Evolutionary conservation across 2,888 invertebrate genomes (phyloP).

Genomic region (Cerastis leucographa): DNA sequence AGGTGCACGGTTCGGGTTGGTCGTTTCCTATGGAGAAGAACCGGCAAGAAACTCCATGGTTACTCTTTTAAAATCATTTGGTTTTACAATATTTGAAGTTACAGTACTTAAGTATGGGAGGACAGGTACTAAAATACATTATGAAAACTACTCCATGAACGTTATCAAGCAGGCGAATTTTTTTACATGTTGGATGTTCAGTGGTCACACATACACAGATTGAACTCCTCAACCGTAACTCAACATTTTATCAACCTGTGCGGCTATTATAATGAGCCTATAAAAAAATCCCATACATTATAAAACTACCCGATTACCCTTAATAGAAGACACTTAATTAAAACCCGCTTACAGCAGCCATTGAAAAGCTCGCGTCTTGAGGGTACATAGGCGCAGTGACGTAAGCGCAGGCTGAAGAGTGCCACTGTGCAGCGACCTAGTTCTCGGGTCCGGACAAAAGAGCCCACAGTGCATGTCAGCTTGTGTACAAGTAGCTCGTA

Average conservation of each 20-base stretch:
- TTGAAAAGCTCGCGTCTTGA: conserved; percentile 50
- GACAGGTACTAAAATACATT: no score
- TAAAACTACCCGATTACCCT: conserved; percentile 22
- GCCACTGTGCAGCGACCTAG: conserved; percentile 76
- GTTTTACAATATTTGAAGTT: no score
- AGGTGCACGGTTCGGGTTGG: no score
- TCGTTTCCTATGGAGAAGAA: no score
- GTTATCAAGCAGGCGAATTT: background rate
- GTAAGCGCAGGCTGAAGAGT: conserved; percentile 65
- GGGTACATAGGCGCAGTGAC: conserved; percentile 47
- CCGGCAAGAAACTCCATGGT: no score
- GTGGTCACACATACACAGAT: background rate
- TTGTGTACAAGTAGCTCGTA: conserved; percentile 53
- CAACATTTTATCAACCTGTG: background rate
- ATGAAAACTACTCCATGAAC: no score
- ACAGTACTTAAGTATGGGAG: no score
- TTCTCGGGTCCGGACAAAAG: conserved; percentile 73
- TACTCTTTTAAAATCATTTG: no score
- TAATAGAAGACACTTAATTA: conserved; percentile 52
- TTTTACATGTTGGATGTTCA: background rate
- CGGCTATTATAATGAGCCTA: background rate
- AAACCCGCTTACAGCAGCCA: conserved; percentile 44
- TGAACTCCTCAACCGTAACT: background rate
- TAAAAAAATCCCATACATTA: background rate
- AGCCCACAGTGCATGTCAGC: conserved; percentile 65